phyloP scores from a whole-genome alignment of 1,140 invertebrate species.

The Cyclargus thomasi region DNA sequence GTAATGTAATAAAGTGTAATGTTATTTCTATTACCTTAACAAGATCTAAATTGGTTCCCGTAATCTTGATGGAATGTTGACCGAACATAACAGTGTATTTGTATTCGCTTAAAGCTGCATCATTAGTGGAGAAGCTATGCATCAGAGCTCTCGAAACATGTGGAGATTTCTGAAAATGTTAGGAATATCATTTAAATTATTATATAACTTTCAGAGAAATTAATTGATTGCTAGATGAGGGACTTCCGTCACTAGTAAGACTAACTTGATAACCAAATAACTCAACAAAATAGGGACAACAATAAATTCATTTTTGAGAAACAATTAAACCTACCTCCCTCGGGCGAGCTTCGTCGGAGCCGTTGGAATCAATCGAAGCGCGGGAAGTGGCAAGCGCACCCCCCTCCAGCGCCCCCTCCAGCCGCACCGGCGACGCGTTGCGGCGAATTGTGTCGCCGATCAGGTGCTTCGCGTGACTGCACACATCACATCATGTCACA shows the following conservation, averaged over 20 bases:
- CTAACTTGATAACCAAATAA: too few species aligned
- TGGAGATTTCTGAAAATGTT: slow-evolving; percentile 62
- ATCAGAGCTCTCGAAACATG: slow-evolving; percentile 77
- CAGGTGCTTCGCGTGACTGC: slow-evolving; percentile 90
- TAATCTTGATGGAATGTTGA: slow-evolving; percentile 87
- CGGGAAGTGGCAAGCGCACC: slow-evolving; percentile 73
- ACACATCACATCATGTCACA: slow-evolving; percentile 2
- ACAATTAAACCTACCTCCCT: slow-evolving; percentile 53
- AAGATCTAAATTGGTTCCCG: slow-evolving; percentile 86
- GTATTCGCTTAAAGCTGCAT: slow-evolving; percentile 89
- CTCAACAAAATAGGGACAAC: too few species aligned
- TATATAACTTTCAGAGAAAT: too few species aligned
- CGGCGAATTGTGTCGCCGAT: slow-evolving; percentile 94
- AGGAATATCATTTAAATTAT: not conserved
- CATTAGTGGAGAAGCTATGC: slow-evolving; percentile 88
- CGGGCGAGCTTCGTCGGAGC: slow-evolving; percentile 80
- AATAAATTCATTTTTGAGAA: not conserved
- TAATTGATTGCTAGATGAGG: too few species aligned
- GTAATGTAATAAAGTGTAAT: not conserved
- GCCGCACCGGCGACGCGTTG: slow-evolving; percentile 91
- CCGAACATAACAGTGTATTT: slow-evolving; percentile 90
- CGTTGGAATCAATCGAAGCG: slow-evolving; percentile 84
- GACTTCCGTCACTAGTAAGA: too few species aligned
- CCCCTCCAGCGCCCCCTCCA: slow-evolving; percentile 76
- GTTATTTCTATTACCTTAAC: slow-evolving; percentile 78